Conservation (phyloP, 2,888 invertebrate species). For the Phalera bucephala region DNA sequence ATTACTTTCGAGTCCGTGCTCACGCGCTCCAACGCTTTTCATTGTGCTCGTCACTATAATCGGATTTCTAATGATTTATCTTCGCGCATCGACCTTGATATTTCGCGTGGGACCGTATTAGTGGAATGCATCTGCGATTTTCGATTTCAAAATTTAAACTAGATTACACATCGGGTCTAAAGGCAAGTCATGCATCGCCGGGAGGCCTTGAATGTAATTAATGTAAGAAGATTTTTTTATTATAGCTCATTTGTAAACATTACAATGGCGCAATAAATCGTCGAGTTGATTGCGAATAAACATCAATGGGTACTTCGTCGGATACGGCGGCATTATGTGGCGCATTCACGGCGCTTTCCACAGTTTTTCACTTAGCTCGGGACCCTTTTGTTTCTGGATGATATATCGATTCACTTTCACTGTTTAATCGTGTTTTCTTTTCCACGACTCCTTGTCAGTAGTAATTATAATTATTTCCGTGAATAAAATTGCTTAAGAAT, state of each 20-base stretch:
- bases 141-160: constrained; percentile 31
- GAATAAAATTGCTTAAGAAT: too few relatives aligned
- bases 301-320: constrained; percentile 17
- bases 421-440: constrained; percentile 11
- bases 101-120: constrained; percentile 35
- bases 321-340: constrained; percentile 4
- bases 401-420: constrained; percentile 43
- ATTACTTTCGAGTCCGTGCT: constrained; percentile 36
- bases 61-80: constrained; percentile 35
- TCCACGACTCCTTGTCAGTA: neutral
- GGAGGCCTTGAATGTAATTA: constrained; percentile 27
- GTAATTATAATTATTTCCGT: too few relatives aligned
- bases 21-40: constrained; percentile 20
- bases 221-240: constrained; percentile 22
- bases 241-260: constrained; percentile 18
- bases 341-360: constrained; percentile 30
- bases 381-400: constrained; percentile 31
- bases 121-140: constrained; percentile 27
- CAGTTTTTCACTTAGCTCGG: constrained; percentile 31
- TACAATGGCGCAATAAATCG: constrained; percentile 29
- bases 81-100: constrained; percentile 43
- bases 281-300: constrained; percentile 16
- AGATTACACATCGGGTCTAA: constrained; percentile 29
- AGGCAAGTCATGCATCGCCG: constrained; percentile 28
- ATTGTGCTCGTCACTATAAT: constrained; percentile 29